These are phyloP conservation scores for Aselliscus stoliczkanus DNA, from an alignment of 2,797 vertebrate species.

Conservation along the genomic window DNA sequence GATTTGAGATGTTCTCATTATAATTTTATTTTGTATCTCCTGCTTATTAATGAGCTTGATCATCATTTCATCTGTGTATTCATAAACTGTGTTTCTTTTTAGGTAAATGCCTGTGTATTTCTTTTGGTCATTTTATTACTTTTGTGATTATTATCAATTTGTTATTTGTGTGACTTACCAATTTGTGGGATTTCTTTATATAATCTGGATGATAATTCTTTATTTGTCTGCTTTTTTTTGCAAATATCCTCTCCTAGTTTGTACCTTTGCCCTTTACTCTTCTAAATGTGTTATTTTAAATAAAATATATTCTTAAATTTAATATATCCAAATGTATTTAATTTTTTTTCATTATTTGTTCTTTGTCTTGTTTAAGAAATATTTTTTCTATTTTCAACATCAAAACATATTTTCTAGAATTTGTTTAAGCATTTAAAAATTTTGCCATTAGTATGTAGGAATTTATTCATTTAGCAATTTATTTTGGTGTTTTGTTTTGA, in stretches of 20 bases:
- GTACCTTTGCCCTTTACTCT: neutral
- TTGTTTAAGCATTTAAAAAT: neutral
- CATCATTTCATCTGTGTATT: neutral
- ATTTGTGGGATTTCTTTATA: neutral
- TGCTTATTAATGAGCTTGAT: neutral
- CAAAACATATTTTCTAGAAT: neutral
- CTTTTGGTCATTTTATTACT: neutral
- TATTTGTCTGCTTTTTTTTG: neutral
- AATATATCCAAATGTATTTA: neutral
- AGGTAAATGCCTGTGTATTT: neutral
- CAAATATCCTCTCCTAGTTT: neutral
- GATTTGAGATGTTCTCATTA: neutral
- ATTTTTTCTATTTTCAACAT: neutral
- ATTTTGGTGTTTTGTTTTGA: neutral
- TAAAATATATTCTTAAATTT: neutral
- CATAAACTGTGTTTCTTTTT: neutral
- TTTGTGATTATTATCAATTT: neutral
- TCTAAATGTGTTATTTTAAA: neutral
- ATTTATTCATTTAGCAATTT: neutral
- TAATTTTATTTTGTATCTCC: neutral
- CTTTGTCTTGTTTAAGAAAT: neutral
- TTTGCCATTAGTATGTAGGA: neutral
- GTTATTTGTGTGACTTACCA: neutral
- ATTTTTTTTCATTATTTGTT: neutral
- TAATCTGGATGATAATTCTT: neutral